These are phyloP conservation scores for Bradypodion ventrale DNA, from an alignment of 2,797 vertebrate species.

Conservation along the genomic window DNA sequence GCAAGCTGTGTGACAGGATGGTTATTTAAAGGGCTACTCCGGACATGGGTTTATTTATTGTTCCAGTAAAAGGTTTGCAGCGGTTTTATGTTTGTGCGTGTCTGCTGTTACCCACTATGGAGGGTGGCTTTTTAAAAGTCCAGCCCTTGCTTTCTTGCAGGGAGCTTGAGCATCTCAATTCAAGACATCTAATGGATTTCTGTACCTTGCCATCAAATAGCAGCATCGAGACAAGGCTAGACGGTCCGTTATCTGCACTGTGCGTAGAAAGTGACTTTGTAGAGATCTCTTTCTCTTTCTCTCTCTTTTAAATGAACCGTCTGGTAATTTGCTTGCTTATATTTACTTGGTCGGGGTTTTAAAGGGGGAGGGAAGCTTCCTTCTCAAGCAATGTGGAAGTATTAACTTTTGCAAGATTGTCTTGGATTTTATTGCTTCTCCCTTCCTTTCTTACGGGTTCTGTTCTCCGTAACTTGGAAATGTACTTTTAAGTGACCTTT, in stretches of 20 bases:
- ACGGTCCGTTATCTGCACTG: slow-evolving; percentile 63
- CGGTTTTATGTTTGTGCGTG: neutral
- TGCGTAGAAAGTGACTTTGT: slow-evolving; percentile 62
- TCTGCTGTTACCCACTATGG: slow-evolving; percentile 33
- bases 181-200: slow-evolving; percentile 51
- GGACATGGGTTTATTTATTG: slow-evolving; percentile 14
- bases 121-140: slow-evolving; percentile 49
- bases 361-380: slow-evolving; percentile 27
- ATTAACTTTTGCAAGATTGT: slow-evolving; percentile 44
- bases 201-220: slow-evolving; percentile 51
- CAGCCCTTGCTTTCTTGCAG: slow-evolving; percentile 38
- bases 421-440: slow-evolving; percentile 28
- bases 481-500: neutral
- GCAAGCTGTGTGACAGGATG: slow-evolving; percentile 31
- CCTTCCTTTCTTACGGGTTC: neutral
- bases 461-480: neutral
- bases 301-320: slow-evolving; percentile 41
- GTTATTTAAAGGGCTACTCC: slow-evolving; percentile 44
- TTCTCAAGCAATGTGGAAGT: slow-evolving; percentile 52
- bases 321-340: slow-evolving; percentile 62
- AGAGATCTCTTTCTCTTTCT: slow-evolving; percentile 36
- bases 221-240: slow-evolving; percentile 29
- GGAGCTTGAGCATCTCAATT: slow-evolving; percentile 22
- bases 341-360: slow-evolving; percentile 54
- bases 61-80: slow-evolving; percentile 32